Conservation (phyloP, 2,888 invertebrate species). For the Dyspetes luteomarginatus region DNA sequence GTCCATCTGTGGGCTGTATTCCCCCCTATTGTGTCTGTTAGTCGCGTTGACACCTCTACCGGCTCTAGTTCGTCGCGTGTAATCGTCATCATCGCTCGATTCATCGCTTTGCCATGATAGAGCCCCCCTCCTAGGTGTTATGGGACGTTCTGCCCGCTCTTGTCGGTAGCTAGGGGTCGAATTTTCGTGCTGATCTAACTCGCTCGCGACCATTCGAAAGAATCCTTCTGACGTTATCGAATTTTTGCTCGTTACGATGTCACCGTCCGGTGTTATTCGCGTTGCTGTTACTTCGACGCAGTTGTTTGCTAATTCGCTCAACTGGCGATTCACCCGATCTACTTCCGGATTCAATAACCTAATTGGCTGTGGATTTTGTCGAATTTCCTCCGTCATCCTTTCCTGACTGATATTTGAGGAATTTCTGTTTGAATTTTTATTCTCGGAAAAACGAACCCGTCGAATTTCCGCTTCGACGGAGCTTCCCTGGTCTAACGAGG, state of each 20-base stretch:
- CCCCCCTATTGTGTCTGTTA: background rate
- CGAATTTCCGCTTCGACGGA: background rate
- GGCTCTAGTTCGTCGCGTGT: background rate
- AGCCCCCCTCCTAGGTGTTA: conserved; percentile 8
- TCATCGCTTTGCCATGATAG: conserved; percentile 28
- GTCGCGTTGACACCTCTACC: no score
- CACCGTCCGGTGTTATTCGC: background rate
- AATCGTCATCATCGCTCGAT: conserved; percentile 21
- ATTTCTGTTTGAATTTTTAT: no score
- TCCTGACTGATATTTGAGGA: background rate
- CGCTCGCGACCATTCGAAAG: background rate
- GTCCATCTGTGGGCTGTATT: background rate
- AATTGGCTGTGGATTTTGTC: background rate
- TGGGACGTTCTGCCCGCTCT: background rate
- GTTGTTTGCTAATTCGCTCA: background rate
- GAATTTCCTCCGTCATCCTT: background rate
- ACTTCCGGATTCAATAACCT: background rate
- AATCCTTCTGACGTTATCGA: background rate
- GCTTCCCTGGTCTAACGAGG: background rate
- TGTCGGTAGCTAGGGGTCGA: background rate
- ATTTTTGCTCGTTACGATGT: background rate
- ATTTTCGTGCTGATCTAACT: background rate
- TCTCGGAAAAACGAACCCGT: background rate
- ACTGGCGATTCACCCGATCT: background rate
- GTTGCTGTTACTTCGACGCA: background rate